These are phyloP conservation scores for Morelia viridis DNA, from an alignment of 2,797 vertebrate species.

Conservation along the genomic window DNA sequence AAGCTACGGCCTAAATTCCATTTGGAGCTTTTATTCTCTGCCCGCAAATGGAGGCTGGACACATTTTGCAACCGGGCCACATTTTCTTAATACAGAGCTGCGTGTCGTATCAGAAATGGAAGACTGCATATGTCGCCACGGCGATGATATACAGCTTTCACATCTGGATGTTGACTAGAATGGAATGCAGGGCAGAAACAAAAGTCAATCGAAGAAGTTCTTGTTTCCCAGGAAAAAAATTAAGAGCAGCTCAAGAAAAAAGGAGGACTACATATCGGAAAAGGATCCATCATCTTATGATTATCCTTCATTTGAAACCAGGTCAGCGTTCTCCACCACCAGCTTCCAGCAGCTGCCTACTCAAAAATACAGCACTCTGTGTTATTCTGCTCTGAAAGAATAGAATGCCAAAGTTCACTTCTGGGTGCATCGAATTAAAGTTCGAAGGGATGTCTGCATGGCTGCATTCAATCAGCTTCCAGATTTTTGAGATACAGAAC, in stretches of 20 bases:
- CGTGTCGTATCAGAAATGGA: neutral
- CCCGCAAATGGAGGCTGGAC: no score
- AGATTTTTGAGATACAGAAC: neutral
- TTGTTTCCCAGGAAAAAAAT: neutral
- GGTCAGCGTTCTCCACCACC: neutral
- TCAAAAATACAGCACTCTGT: neutral
- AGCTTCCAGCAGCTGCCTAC: neutral
- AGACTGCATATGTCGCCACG: neutral
- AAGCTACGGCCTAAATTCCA: neutral
- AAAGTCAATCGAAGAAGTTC: neutral
- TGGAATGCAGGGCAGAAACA: neutral
- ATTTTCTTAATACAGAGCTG: neutral
- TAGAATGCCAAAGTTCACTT: neutral
- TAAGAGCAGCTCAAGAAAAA: neutral
- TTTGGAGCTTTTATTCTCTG: neutral
- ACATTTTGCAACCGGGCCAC: neutral
- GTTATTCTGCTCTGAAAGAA: neutral
- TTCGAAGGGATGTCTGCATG: no score
- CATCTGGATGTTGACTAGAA: neutral
- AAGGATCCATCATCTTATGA: neutral
- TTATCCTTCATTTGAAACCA: neutral
- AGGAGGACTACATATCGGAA: neutral
- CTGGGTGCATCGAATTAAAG: neutral
- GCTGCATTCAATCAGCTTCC: neutral
- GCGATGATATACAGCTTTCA: neutral